Percentiles rank a stretch among this genome's conserved stretches.
Conservation (phyloP, 2,113 vertebrate species). For the Todiramphus chloris region DNA sequence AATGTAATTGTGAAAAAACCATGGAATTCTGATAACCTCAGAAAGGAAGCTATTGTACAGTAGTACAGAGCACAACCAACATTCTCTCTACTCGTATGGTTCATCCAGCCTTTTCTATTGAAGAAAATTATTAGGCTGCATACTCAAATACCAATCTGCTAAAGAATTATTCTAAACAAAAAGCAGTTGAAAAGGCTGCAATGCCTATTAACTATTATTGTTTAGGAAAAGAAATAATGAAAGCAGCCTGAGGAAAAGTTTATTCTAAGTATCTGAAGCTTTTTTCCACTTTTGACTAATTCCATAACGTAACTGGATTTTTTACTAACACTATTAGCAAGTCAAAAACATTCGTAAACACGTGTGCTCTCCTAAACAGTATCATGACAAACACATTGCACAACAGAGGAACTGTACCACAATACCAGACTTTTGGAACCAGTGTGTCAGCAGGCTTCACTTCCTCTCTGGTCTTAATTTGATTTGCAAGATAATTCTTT, state of each 20-base stretch:
- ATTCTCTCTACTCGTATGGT: background rate
- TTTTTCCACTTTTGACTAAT: background rate
- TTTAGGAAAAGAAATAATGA: background rate
- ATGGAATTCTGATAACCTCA: background rate
- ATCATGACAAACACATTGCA: background rate
- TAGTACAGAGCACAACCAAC: background rate
- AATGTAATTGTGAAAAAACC: accelerated
- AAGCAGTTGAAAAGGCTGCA: background rate
- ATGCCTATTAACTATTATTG: background rate
- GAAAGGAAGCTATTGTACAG: background rate
- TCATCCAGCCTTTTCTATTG: background rate
- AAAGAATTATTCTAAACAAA: background rate
- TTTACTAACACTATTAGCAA: background rate
- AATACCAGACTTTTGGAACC: background rate
- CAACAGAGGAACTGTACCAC: background rate
- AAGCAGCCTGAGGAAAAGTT: background rate
- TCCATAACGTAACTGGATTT: background rate
- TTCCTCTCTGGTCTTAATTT: background rate
- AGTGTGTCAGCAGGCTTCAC: background rate
- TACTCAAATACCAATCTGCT: background rate
- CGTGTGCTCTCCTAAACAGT: background rate
- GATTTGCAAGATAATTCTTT: background rate
- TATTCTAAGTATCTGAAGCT: background rate
- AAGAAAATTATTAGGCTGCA: background rate
- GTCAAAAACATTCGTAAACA: background rate